phyloP scores from a whole-genome alignment of 2,113 vertebrate species.

The Ciconia stormi region DNA sequence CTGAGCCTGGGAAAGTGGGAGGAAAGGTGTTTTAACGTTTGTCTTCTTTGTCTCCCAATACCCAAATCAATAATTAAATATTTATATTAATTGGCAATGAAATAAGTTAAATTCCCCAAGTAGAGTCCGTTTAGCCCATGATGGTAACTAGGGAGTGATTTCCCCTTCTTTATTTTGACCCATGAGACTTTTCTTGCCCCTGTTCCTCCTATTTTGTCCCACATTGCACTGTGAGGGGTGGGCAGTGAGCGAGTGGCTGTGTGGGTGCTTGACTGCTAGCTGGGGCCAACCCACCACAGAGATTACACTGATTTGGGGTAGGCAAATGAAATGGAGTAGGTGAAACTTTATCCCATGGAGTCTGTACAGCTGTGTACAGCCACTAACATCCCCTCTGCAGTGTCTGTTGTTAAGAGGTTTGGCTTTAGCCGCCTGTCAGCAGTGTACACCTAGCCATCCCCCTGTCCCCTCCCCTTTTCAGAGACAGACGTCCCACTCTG shows the following conservation, averaged over 20 bases:
- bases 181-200: neutral
- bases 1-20: neutral
- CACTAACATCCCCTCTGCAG: neutral
- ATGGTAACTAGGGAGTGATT: neutral
- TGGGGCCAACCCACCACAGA: neutral
- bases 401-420: neutral
- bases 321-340: neutral
- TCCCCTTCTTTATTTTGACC: neutral
- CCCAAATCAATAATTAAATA: neutral
- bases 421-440: neutral
- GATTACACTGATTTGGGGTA: neutral
- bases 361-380: neutral
- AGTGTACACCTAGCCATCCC: neutral
- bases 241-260: neutral
- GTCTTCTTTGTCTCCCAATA: neutral
- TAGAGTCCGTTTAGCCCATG: neutral
- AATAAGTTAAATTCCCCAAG: neutral
- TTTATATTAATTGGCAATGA: neutral
- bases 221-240: neutral
- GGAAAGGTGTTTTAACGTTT: neutral
- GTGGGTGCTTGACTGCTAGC: neutral
- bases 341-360: neutral
- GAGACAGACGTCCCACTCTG: neutral
- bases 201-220: neutral
- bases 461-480: neutral